These are phyloP conservation scores for Gymnarchus niloticus DNA, from an alignment of 2,113 vertebrate species.

Conservation along the genomic window DNA sequence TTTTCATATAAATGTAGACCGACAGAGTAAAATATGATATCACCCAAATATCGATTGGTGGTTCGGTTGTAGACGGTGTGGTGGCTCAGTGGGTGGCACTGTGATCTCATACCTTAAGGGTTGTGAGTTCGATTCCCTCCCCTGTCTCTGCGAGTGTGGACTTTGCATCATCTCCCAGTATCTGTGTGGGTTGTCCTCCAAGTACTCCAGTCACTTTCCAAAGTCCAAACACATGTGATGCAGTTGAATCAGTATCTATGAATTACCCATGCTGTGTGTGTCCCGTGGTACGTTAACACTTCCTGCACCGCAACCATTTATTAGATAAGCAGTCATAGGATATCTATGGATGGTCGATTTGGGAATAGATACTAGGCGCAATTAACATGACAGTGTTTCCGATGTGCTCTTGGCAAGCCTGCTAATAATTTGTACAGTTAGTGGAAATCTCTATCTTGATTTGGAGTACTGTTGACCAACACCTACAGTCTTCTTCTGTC, in stretches of 20 bases:
- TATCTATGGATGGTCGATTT: neutral
- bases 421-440: neutral
- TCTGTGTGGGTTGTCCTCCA: neutral
- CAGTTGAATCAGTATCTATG: neutral
- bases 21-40: neutral
- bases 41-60: neutral
- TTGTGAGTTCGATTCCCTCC: neutral
- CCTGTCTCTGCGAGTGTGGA: neutral
- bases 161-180: neutral
- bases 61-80: neutral
- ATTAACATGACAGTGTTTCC: neutral
- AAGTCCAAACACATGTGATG: neutral
- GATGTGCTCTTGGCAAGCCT: neutral
- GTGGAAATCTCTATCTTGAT: neutral
- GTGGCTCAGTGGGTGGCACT: neutral
- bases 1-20: neutral
- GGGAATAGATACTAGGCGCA: neutral
- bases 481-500: constrained; percentile 31
- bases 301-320: too few relatives aligned
- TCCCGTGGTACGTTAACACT: neutral
- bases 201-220: too few relatives aligned
- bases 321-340: neutral
- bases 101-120: neutral
- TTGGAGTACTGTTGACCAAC: neutral
- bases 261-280: too few relatives aligned